Base-by-base conservation (phyloP, 2,797 vertebrate genomes). In the Saxicola maurus region DNA sequence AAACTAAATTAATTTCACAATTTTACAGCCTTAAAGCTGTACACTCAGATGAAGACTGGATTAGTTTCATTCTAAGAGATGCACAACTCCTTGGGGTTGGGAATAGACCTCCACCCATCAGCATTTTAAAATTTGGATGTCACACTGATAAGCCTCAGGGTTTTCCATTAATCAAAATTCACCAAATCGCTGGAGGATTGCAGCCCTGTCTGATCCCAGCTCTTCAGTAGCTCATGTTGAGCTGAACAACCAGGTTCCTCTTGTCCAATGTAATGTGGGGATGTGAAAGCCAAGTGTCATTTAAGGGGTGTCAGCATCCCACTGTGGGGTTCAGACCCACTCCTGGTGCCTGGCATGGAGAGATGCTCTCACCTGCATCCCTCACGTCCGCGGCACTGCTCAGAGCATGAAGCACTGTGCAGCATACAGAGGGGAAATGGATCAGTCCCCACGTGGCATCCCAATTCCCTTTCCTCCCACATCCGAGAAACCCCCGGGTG, bases 321-420 rank as follows among this genome's bases (percentile, higher is more conserved):
- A 0, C 3, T 10, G 38, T 48, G 38, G 27, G 60, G 24, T 13
- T 28, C 2, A 2, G 25, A 15, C 5, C 30, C 45, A 2, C 42
- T 62, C 6, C 1, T 0, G 4, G 6, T 1, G 4, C 7, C 3
- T 7, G 6, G 27, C 6, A 2, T 0, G 1, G 17, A 45, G 18
- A 37, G 37, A 33, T 30, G 52, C 79, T 23, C 1, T 4, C n/a
- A 30, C 23, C 27, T 28, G 72, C 55, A 8, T 3, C 57, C 4
- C 43, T 3, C 15, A 27, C 19, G 11, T 12, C 31, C 20, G 0
- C 0, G 2, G 46, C 11, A 19, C 37, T 30, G 40, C 13, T 17
- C n/a, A 60, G 59, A 65, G 62, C 6, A 0, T 1, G 31, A 11
- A 19, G 24, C 14, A 5, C 53, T 23, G 61, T 11, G 61, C 35